Conservation (phyloP, 2,888 invertebrate genomes). For the Epirrhoe alternata region DNA sequence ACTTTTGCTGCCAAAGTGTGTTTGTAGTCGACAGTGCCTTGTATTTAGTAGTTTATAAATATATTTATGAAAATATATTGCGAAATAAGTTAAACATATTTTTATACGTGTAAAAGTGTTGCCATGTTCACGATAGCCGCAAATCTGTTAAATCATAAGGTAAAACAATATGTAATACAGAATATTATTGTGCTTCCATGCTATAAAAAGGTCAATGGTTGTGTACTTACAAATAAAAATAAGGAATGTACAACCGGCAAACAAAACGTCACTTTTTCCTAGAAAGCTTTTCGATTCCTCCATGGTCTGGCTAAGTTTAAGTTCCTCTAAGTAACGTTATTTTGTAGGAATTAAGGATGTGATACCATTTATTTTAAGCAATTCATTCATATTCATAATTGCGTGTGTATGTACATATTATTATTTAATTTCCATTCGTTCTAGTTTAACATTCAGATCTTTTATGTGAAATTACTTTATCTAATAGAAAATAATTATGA, state of each 20-base stretch:
- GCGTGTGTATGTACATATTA: slow-evolving; percentile 66
- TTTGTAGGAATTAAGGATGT: slow-evolving; percentile 78
- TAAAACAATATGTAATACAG: neutral
- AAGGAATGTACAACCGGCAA: slow-evolving; percentile 17
- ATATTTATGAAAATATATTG: slow-evolving; percentile 82
- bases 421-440: slow-evolving; percentile 59
- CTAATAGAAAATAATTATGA: slow-evolving; percentile 54
- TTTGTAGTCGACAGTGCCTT: slow-evolving; percentile 86
- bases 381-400: slow-evolving; percentile 62
- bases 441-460: slow-evolving; percentile 67
- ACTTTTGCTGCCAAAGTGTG: slow-evolving; percentile 85
- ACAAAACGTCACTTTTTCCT: slow-evolving; percentile 41
- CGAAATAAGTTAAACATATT: slow-evolving; percentile 79
- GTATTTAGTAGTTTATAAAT: slow-evolving; percentile 71
- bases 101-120: slow-evolving; percentile 83
- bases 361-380: slow-evolving; percentile 82
- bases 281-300: slow-evolving; percentile 57
- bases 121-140: slow-evolving; percentile 81
- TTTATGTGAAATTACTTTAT: slow-evolving; percentile 69
- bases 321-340: slow-evolving; percentile 80
- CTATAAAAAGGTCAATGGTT: slow-evolving; percentile 66
- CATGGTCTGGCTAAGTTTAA: slow-evolving; percentile 78
- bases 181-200: slow-evolving; percentile 13
- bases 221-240: slow-evolving; percentile 73
- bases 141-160: slow-evolving; percentile 49